Conservation (phyloP, 1,140 invertebrate species). For the Hydropsyche tenuis region DNA sequence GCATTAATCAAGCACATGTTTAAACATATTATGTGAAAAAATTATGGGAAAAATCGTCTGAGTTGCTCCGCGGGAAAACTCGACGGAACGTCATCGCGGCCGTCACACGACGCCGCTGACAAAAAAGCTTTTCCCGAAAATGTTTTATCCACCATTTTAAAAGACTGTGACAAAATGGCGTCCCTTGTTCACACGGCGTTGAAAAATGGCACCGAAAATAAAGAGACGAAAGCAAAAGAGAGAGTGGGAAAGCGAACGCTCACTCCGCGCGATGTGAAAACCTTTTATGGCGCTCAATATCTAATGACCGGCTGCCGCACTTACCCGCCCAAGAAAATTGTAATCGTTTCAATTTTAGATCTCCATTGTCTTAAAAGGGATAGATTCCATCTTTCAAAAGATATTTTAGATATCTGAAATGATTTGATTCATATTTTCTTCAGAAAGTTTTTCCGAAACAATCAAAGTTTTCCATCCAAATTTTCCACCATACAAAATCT, state of each 20-base stretch:
- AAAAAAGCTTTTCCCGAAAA: conserved; percentile 40
- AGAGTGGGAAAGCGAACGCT: background rate
- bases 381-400: too few species aligned
- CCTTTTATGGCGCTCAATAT: conserved; percentile 40
- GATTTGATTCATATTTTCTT: too few species aligned
- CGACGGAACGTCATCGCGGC: background rate
- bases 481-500: too few species aligned
- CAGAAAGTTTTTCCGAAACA: too few species aligned
- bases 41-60: background rate
- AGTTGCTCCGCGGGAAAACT: background rate
- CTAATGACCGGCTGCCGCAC: conserved; percentile 32
- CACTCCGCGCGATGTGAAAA: conserved; percentile 37
- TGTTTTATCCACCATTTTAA: conserved; percentile 41
- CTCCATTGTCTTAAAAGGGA: too few species aligned
- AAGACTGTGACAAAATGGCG: conserved; percentile 45
- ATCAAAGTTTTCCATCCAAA: too few species aligned
- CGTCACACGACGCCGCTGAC: conserved; percentile 9
- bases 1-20: too few species aligned
- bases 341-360: too few species aligned
- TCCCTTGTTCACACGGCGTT: conserved; percentile 47
- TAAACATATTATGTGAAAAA: too few species aligned
- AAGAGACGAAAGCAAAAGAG: conserved; percentile 23
- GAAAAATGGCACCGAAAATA: conserved; percentile 45
- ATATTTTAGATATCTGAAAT: too few species aligned
- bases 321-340: background rate